Evolutionary conservation across 2,113 vertebrate species (phyloP), one percentile per base, ranked within the genome.

Genomic region (Oophaga pumilio): DNA sequence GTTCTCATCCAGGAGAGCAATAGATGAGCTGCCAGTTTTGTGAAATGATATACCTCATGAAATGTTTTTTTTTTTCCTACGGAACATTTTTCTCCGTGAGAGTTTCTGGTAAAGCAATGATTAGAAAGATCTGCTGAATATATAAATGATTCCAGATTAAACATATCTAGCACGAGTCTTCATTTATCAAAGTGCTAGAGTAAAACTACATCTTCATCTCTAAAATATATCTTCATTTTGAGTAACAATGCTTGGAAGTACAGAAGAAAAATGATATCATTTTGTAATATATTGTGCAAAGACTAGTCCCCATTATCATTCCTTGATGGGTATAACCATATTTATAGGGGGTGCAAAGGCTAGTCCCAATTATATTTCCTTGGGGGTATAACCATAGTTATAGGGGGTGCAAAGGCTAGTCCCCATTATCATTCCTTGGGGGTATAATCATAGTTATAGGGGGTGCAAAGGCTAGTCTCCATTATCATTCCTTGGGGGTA

Each of bases 1-100:
- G 7, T 76, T 78, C 74, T 86, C 71, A 62, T 66, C 74, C 84
- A 85, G 85, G 74, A 86, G 60, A 76, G 74, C 59, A 68, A 86
- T 53, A 33, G 85, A 86, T 68, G 60, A 76, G 56, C 74, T 64
- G 73, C 84, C 56, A 77, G 71, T 77, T 62, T 77, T 77, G 73
- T 76, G 73, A 76, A 76, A 64, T 77, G 18, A 76, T 76, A 59
- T 64, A 66, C 76, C 73, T 52, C 24, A 77, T 52, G 22, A 62
- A 85, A 4, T 24, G 12, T 57, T 50, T 50, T 76, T 68, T 82
- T 24, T 84, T 64, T 56, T 79, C 24, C 82, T 78, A 52, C 22
- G 33, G 22, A 52, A 66, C 59, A 64, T 68, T 50, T 76, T 77
- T 77, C 28, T 62, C 26, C 52, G 4, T 17, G 33, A 49, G 28